Evolutionary conservation across 2,113 vertebrate species (phyloP), one percentile per base, ranked within the genome.

Genomic region (Natator depressus): DNA sequence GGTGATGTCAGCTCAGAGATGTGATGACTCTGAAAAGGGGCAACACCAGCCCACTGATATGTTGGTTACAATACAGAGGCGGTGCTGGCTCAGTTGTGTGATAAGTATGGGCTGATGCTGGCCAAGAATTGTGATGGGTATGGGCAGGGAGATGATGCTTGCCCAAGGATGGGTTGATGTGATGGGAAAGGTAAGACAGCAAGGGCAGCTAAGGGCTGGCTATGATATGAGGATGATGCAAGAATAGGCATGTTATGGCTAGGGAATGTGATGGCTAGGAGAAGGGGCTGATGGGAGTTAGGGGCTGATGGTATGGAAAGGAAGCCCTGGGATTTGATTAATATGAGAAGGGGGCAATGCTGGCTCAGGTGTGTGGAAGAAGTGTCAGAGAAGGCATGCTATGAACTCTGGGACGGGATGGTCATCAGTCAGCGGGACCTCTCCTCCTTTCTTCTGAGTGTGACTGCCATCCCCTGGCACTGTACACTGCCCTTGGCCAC

Each of bases 341-440:
- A 69, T 42, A 47, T 0, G 7, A 12, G 25, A 82, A 0, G 29
- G n/a, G 83, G 69, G 22, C 22, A 85, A 27, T 57, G 11, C 14
- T 80, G 25, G 12, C 16, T 10, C 25, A 8, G 20, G 54, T 8
- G 11, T 0, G 27, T n/a, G 54, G 82, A 38, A 75, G 12, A 27
- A 16, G 59, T 3, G 59, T 1, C 1, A 0, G 50, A 0, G 4
- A 29, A 12, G 27, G 46, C 17, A 7, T 20, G 47, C 55, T 20
- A n/a, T 22, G 3, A 3, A 50, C 54, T 19, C 42, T 6, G 65
- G 13, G 62, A 17, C 7, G 6, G 57, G 57, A 29, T 62, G 6
- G 13, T 62, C 29, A 19, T n/a, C 62, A 69, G 62, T 17, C 31
- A 69, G 35, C 2, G 16, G 62, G 14, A 4, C 31, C 31, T n/a